Conservation (phyloP, 1,140 invertebrate genomes). For the Magallana angulata region DNA sequence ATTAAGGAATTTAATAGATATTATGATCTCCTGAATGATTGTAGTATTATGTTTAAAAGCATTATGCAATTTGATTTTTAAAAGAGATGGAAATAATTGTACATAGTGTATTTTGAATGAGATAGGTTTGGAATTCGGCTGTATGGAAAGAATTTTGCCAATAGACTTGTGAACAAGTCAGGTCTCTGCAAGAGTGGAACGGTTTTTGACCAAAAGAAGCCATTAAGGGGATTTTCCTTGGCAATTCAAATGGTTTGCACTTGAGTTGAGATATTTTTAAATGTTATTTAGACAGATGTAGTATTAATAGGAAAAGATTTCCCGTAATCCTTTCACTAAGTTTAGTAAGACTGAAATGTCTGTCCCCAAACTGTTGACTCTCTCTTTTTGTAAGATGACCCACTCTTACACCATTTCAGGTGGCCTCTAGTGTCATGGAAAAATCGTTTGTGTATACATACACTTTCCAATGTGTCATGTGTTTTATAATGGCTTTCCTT, state of each 20-base stretch:
- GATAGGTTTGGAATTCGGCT: too few species aligned
- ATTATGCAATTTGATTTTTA: too few species aligned
- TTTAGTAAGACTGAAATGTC: neutral
- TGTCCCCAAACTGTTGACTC: neutral
- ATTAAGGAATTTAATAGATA: too few species aligned
- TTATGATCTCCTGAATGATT: too few species aligned
- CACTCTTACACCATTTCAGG: conserved; percentile 5
- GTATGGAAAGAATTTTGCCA: neutral
- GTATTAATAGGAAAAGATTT: conserved; percentile 16
- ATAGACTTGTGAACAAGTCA: neutral
- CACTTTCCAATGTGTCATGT: conserved; percentile 29
- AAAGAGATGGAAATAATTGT: too few species aligned
- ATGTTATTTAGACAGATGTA: conserved; percentile 16
- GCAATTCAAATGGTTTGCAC: conserved; percentile 21
- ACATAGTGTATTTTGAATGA: too few species aligned
- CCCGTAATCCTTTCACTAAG: conserved; percentile 1
- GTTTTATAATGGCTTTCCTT: conserved; percentile 22
- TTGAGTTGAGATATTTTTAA: conserved; percentile 26
- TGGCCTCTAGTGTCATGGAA: neutral
- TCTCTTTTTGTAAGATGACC: conserved; percentile 5
- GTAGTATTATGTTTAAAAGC: too few species aligned
- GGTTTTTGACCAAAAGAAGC: neutral
- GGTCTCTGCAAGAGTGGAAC: neutral
- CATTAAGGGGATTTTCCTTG: neutral
- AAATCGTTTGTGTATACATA: conserved; percentile 20